Base-by-base conservation (phyloP, 1,140 invertebrate species). In the Dryas iulia region DNA sequence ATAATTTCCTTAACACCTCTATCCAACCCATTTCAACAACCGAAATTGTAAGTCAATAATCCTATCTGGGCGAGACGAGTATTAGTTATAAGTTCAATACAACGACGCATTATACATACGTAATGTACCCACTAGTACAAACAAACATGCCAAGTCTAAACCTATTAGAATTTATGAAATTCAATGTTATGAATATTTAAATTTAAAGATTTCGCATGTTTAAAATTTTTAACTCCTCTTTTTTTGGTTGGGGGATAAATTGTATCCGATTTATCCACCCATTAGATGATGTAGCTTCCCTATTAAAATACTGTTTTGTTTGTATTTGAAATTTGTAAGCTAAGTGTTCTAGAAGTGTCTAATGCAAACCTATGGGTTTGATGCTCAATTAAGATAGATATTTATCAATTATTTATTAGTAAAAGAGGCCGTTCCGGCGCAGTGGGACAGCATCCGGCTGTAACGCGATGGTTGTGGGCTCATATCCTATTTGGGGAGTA, bases 111-210 rank as follows among this genome's bases (percentile, higher is more conserved):
- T 47, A 47, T 47, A 47, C 39, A 47, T 47, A 47, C 39, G 39
- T 47, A 47, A 47, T 47, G 18, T n/a, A 47, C 39, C 39, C 39
- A 47, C 39, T 11, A 12, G 33, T 35, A 47, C 39, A 47, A 47
- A 47, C n/a, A 47, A 47, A 47, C 39, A 47, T 47, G 18, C 26
- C 26, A 28, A 28, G 39, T 47, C 18, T 47, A 47, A 47, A 47
- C 39, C 14, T 47, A 47, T 47, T 47, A 47, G 39, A 47, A 47
- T 47, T 47, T 47, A 47, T 47, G 39, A 47, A 47, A 47, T 47
- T 47, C 39, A 47, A 21, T 18, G 14, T 47, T 47, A 47, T 47
- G 39, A 47, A 10, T 18, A 47, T 47, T 14, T 18, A 47, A 18
- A 21, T 47, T 47, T 10, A 47, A 10, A 47, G 6, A 47, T 47